Evolutionary conservation across 2,113 vertebrate species (phyloP), one percentile per base, ranked within the genome.

Genomic region (Semnornis frantzii): DNA sequence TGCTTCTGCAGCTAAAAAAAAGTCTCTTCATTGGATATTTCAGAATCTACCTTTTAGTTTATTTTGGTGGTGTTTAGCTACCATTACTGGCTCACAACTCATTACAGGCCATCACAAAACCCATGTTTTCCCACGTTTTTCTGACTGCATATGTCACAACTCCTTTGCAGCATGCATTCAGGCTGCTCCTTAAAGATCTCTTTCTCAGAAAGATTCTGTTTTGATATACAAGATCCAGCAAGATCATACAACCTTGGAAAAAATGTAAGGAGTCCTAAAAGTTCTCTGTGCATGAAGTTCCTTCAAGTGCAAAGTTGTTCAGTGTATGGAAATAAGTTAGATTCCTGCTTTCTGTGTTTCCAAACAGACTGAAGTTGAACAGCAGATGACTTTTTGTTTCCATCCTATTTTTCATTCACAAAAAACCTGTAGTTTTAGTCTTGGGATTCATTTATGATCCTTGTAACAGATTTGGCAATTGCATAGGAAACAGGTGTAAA

Each of bases 321-420:
- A 77, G 0, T n/a, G 54, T 28, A 39, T 52, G 12, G 24, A 70
- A 82, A 60, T 64, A 21, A 81, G 19, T 5, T 81, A 60, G 17
- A 64, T 82, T 74, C 44, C 84, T 63, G 57, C 46, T 74, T 89
- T 85, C 72, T 66, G 1, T 82, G 48, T 79, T 87, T 79, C 66
- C 71, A 91, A 74, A 37, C 58, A 85, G 60, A 7, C 46, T 64
- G 57, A 75, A 69, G 7, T 65, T 62, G 37, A 77, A 65, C 16
- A 83, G 31, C n/a, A 31, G n/a, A 63, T 65, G 31, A 78, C 27
- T 87, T 89, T 93, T 31, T 78, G 58, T 46, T 94, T 90, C 55
- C 57, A 48, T 84, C 34, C 27, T 58, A 90, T 86, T 94, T 85
- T 94, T 95, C 90, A 94, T 95, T 93, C 87, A 96, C 81, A 94